These are phyloP conservation scores for Brachyopa scutellaris DNA, from an alignment of 2,888 invertebrate species.

Conservation along the genomic window DNA sequence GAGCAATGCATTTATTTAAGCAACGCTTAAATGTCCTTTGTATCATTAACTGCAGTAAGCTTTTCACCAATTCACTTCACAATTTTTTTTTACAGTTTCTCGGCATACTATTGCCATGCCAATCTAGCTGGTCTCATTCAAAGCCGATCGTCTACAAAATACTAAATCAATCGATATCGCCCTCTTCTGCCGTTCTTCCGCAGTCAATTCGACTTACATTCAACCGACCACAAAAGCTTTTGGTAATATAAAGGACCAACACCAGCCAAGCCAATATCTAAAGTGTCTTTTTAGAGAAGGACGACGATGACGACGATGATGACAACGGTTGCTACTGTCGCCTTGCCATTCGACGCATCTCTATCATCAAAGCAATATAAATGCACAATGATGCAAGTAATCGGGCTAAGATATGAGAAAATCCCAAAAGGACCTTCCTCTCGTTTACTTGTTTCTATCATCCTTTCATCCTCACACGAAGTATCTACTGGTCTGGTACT, in stretches of 20 bases:
- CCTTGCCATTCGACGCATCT: slow-evolving; percentile 54
- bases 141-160: slow-evolving; percentile 60
- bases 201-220: slow-evolving; percentile 33
- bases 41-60: background rate
- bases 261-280: slow-evolving; percentile 61
- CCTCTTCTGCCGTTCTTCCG: background rate
- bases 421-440: slow-evolving; percentile 50
- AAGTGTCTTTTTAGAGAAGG: slow-evolving; percentile 47
- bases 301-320: slow-evolving; percentile 10
- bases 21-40: too few species aligned
- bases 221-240: slow-evolving; percentile 54
- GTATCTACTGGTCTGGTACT: background rate
- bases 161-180: slow-evolving; percentile 26
- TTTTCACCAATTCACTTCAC: background rate
- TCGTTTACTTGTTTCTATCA: slow-evolving; percentile 14
- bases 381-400: slow-evolving; percentile 72
- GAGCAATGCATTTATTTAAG: too few species aligned
- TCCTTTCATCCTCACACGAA: slow-evolving; percentile 28
- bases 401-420: slow-evolving; percentile 68
- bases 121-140: slow-evolving; percentile 7
- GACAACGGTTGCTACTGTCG: slow-evolving; percentile 2
- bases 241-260: slow-evolving; percentile 59
- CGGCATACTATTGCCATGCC: slow-evolving; percentile 11
- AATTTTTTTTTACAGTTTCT: slow-evolving; percentile 27
- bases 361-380: slow-evolving; percentile 70